Percentiles rank a stretch among this genome's conserved stretches.
Conservation (phyloP, 2,888 invertebrate species). For the Leucania comma region DNA sequence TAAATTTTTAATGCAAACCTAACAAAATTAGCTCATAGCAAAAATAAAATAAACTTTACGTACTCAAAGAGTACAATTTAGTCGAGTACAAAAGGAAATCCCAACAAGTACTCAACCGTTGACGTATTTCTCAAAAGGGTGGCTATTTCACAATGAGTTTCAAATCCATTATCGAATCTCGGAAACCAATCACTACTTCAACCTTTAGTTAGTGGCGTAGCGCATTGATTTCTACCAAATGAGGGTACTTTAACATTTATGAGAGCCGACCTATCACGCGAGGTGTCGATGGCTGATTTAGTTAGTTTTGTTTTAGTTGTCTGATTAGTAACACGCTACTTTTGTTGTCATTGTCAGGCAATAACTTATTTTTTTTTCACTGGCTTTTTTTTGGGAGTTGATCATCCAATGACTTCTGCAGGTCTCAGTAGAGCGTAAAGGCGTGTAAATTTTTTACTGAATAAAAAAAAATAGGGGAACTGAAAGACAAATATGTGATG, state of each 20-base stretch:
- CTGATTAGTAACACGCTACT: conserved; percentile 42
- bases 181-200: conserved; percentile 28
- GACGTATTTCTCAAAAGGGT: neutral
- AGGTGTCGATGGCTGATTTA: conserved; percentile 39
- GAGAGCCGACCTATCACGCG: conserved; percentile 65
- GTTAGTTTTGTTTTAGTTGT: conserved; percentile 34
- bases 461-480: too few species aligned
- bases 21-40: too few species aligned
- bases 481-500: too few species aligned
- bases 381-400: neutral
- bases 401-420: neutral
- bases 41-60: too few species aligned
- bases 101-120: neutral
- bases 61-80: too few species aligned
- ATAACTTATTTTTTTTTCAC: neutral
- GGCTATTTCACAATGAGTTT: conserved; percentile 2
- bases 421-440: too few species aligned
- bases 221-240: conserved; percentile 60
- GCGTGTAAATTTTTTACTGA: too few species aligned
- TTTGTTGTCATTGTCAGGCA: conserved; percentile 12
- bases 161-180: conserved; percentile 15
- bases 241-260: conserved; percentile 59
- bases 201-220: conserved; percentile 30
- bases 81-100: too few species aligned
- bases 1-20: too few species aligned